Evolutionary conservation across 2,113 vertebrate genomes (phyloP).

Genomic region (Oxyura jamaicensis): DNA sequence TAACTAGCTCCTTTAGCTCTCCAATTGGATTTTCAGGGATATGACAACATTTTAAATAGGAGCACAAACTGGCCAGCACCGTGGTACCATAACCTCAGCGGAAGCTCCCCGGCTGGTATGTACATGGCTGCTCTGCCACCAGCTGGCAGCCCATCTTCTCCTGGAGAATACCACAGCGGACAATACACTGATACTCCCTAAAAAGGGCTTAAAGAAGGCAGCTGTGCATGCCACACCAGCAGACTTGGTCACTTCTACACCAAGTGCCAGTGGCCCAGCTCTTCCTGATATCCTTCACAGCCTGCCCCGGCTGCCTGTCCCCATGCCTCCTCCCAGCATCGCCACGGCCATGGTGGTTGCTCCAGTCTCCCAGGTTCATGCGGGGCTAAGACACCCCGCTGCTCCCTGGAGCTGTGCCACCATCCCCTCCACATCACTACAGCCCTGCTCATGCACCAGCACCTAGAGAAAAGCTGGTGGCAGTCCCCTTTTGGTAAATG

Average conservation of each 20-base stretch:
- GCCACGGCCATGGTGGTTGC: fast-evolving
- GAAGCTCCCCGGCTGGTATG: background rate
- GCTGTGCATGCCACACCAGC: background rate
- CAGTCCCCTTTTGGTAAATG: background rate
- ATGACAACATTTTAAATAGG: background rate
- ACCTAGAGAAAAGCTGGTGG: background rate
- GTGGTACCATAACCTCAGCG: background rate
- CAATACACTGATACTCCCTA: background rate
- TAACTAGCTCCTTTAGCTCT: background rate
- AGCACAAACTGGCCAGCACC: too few species aligned
- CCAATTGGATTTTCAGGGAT: background rate
- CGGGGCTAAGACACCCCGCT: fast-evolving
- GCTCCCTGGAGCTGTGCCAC: background rate
- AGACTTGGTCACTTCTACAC: fast-evolving
- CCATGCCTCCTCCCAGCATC: background rate
- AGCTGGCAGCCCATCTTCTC: background rate
- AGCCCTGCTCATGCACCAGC: background rate
- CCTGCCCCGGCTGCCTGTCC: background rate
- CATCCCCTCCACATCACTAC: fast-evolving
- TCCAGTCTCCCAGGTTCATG: background rate
- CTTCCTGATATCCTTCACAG: background rate
- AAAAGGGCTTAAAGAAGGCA: background rate
- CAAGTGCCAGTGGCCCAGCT: background rate
- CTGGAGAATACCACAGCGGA: background rate
- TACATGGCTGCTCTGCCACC: background rate